A percentile compares a stretch with the other conserved stretches of the same genome.
Conservation (phyloP, 2,797 vertebrate species). For the Myripristis murdjan region DNA sequence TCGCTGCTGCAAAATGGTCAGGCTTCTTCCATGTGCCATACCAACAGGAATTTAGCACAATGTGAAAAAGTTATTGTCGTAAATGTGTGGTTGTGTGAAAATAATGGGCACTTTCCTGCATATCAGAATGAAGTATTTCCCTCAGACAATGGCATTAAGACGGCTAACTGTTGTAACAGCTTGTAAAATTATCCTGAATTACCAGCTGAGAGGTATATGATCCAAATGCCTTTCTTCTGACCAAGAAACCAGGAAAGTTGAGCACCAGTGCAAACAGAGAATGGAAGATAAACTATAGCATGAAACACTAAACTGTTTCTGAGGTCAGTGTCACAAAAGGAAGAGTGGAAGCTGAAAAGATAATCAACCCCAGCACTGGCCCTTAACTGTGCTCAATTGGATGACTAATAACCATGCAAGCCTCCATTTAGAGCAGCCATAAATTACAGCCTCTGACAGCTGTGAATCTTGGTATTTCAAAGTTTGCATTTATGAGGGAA, state of each 20-base stretch:
- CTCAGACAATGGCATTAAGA: background rate
- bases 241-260: slow-evolving; percentile 17
- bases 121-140: background rate
- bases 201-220: background rate
- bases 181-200: slow-evolving; percentile 14
- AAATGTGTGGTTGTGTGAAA: background rate
- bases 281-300: slow-evolving; percentile 1
- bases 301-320: slow-evolving; percentile 28
- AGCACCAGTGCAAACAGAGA: slow-evolving; percentile 18
- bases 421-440: slow-evolving; percentile 26
- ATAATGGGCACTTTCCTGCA: background rate
- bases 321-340: slow-evolving; percentile 27
- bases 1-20: background rate
- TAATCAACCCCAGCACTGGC: slow-evolving; percentile 26
- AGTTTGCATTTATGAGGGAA: slow-evolving; percentile 21
- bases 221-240: slow-evolving; percentile 5
- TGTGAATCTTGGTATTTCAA: slow-evolving; percentile 10
- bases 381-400: slow-evolving; percentile 39
- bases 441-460: slow-evolving; percentile 18
- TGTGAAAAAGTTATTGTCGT: background rate
- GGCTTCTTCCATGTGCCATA: background rate
- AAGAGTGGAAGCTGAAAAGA: slow-evolving; percentile 19
- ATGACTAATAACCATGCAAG: slow-evolving; percentile 46
- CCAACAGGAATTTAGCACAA: background rate
- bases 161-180: slow-evolving; percentile 13